A percentile compares a stretch with the other conserved stretches of the same genome.
Conservation (phyloP, 2,888 invertebrate species). For the Therioaphis trifolii region DNA sequence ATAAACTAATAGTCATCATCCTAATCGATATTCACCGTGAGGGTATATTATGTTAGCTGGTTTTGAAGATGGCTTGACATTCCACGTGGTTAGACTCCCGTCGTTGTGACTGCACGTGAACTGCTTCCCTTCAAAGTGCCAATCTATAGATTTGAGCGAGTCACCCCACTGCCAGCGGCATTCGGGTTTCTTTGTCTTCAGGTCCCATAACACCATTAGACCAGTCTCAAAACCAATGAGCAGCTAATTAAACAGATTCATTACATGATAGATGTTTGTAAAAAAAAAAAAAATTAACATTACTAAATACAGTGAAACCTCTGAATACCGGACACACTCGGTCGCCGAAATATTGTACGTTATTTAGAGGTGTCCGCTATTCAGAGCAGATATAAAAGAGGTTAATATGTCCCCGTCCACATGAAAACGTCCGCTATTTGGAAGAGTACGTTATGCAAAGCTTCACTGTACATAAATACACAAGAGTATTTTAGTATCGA, state of each 20-base stretch:
- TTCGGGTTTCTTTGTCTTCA: constrained; percentile 87
- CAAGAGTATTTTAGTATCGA: no score
- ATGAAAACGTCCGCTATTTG: no score
- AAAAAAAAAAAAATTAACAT: no score
- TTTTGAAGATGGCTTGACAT: constrained; percentile 79
- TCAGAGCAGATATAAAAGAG: no score
- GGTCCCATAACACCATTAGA: constrained; percentile 95
- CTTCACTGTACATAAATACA: no score
- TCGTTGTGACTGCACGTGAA: constrained; percentile 96
- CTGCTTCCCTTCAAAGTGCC: constrained; percentile 98
- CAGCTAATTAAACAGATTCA: constrained; percentile 79
- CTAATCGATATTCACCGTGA: constrained; percentile 78
- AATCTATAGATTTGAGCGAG: constrained; percentile 86
- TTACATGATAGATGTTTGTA: no score
- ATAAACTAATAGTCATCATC: neutral
- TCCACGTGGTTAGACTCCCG: constrained; percentile 96
- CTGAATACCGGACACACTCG: no score
- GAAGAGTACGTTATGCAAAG: no score
- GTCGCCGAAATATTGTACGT: no score
- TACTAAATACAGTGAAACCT: no score
- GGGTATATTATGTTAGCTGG: constrained; percentile 88
- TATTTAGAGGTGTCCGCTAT: no score
- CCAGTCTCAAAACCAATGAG: constrained; percentile 97
- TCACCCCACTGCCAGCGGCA: constrained; percentile 83
- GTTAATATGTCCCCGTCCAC: no score